Evolutionary conservation across 2,113 vertebrate genomes (phyloP), one percentile per base, ranked within the genome.

Genomic region (Heterotis niloticus): DNA sequence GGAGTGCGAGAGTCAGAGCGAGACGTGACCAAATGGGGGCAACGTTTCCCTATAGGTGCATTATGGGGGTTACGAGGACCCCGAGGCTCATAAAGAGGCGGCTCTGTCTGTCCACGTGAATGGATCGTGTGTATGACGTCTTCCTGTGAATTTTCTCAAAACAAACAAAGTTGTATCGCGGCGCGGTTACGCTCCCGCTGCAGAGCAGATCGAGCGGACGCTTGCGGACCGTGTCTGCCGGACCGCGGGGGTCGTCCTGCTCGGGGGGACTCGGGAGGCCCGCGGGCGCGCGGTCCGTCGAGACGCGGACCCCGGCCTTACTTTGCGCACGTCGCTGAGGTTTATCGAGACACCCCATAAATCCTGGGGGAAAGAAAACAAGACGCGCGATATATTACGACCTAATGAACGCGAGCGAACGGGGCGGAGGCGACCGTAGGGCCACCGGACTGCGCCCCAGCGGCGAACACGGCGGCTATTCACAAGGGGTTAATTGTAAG

Each of bases 401-500:
- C 82, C 83, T 90, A 89, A 92, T 87, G 84, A 92, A 85, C 51
- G 77, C 44, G 84, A 83, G 84, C 20, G 24, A 26, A 69, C 80
- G 82, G 85, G 81, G 78, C 80, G 62, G n/a, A 52, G 51, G 65
- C 71, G 29, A 56, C 67, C 52, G 60, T 78, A 81, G 84, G 83
- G 78, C 83, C 78, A 83, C 80, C 52, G 44, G 84, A 83, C 82
- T 81, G 80, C 81, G 76, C 65, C 76, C 62, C 60, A 75, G 66
- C 81, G 84, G 81, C 75, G 82, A 82, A 87, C 88, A 88, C 87
- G 88, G 87, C 88, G 86, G 83, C 88, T 84, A 90, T 88, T 91
- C 90, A 90, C 89, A 87, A 89, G 88, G 89, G 90, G 88, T 92
- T 91, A 90, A 92, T 92, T 92, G 91, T 89, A 85, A 88, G 88